phyloP scores from a whole-genome alignment of 2,888 invertebrate genomes.

The Scaptomyza parva region DNA sequence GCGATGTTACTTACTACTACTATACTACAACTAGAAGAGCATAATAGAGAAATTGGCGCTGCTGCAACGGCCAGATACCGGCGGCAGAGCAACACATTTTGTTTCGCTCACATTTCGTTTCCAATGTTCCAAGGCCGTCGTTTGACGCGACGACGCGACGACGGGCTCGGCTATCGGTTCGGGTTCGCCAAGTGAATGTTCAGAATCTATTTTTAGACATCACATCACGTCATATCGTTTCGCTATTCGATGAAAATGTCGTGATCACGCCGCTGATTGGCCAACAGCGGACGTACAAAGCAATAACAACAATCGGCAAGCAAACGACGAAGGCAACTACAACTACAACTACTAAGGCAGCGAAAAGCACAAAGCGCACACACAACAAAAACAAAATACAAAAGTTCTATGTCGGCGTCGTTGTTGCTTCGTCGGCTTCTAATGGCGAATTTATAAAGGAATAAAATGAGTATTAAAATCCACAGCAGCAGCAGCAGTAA shows the following conservation, averaged over 20 bases:
- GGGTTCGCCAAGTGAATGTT: constrained; percentile 64
- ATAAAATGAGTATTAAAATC: constrained; percentile 72
- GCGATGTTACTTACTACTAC: constrained; percentile 2
- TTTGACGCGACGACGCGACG: constrained; percentile 36
- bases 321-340: constrained; percentile 47
- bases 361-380: constrained; percentile 52
- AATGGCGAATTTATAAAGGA: constrained; percentile 72
- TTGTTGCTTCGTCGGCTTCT: constrained; percentile 62
- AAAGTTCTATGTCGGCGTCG: constrained; percentile 70
- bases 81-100: constrained; percentile 41
- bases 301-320: constrained; percentile 45
- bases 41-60: constrained; percentile 25
- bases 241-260: constrained; percentile 58
- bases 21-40: constrained; percentile 16
- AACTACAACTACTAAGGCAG: constrained; percentile 53
- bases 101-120: constrained; percentile 44
- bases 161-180: constrained; percentile 44
- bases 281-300: constrained; percentile 18
- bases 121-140: constrained; percentile 61
- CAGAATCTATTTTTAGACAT: constrained; percentile 64
- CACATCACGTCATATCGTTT: constrained; percentile 51
- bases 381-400: constrained; percentile 43
- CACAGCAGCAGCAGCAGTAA: constrained; percentile 33
- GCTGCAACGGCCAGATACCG: constrained; percentile 42
- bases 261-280: constrained; percentile 63